These are phyloP conservation scores for Oncorhynchus nerka DNA, from an alignment of 2,113 vertebrate genomes.

Conservation along the genomic window DNA sequence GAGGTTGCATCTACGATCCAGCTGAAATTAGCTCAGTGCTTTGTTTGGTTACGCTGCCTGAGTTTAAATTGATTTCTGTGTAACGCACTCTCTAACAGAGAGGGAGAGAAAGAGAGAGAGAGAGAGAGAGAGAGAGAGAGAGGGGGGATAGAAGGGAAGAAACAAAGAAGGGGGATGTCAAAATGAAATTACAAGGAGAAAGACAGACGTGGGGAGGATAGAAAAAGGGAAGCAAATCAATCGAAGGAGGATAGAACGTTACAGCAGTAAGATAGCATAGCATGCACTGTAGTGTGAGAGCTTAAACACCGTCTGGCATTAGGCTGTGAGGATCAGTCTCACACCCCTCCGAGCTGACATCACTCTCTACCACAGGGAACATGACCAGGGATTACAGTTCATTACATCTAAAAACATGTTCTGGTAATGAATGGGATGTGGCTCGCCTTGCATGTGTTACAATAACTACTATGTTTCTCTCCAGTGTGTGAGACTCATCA, in stretches of 20 bases:
- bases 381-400: constrained; percentile 67
- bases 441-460: constrained; percentile 57
- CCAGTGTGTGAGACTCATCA: constrained; percentile 37
- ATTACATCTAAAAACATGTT: constrained; percentile 58
- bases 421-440: constrained; percentile 68
- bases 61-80: constrained; percentile 76
- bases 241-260: constrained; percentile 1
- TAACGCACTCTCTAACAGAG: constrained; percentile 42
- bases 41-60: constrained; percentile 74
- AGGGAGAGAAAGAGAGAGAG: background rate
- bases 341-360: constrained; percentile 31
- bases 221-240: constrained; percentile 35
- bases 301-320: constrained; percentile 51
- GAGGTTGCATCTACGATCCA: constrained; percentile 58
- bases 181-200: constrained; percentile 40
- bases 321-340: constrained; percentile 47
- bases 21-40: constrained; percentile 65
- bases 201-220: constrained; percentile 18
- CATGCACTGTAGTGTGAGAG: constrained; percentile 41
- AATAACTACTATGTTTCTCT: constrained; percentile 52
- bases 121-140: too few species aligned
- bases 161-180: constrained; percentile 56
- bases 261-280: constrained; percentile 13
- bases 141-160: constrained; percentile 25
- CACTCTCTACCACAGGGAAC: constrained; percentile 65